These are phyloP conservation scores for Vombatus ursinus DNA, from an alignment of 2,113 vertebrate species.

Conservation along the genomic window DNA sequence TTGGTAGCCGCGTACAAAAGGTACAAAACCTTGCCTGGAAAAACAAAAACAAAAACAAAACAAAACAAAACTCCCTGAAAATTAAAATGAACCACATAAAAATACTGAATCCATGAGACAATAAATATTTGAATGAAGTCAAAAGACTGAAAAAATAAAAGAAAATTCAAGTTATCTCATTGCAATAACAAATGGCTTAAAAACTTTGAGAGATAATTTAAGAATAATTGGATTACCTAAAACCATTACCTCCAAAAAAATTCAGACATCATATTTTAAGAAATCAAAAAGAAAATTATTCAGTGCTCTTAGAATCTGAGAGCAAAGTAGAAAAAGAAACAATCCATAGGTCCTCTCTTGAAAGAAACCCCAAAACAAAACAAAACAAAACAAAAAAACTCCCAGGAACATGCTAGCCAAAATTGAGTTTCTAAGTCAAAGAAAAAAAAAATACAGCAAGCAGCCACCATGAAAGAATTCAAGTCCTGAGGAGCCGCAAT, in stretches of 20 bases:
- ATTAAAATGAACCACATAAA: neutral
- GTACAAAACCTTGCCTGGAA: neutral
- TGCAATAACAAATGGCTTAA: neutral
- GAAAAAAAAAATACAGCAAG: neutral
- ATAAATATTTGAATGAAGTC: neutral
- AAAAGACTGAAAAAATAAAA: neutral
- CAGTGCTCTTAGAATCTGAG: neutral
- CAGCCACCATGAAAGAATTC: neutral
- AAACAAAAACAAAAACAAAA: too few species aligned
- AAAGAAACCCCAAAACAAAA: neutral
- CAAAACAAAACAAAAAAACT: too few species aligned
- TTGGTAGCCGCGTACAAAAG: neutral
- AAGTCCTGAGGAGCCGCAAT: neutral
- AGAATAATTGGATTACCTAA: neutral
- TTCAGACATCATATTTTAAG: neutral
- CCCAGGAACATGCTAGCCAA: neutral
- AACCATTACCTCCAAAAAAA: neutral
- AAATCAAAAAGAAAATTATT: neutral
- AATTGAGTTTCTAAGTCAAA: neutral
- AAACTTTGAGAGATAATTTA: neutral
- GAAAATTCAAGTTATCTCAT: neutral
- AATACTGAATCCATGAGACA: neutral
- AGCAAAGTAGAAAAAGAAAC: neutral
- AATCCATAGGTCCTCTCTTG: neutral
- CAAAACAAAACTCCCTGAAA: neutral